Evolutionary conservation across 1,140 invertebrate species (phyloP).

Genomic region (Hypothenemus hampei): DNA sequence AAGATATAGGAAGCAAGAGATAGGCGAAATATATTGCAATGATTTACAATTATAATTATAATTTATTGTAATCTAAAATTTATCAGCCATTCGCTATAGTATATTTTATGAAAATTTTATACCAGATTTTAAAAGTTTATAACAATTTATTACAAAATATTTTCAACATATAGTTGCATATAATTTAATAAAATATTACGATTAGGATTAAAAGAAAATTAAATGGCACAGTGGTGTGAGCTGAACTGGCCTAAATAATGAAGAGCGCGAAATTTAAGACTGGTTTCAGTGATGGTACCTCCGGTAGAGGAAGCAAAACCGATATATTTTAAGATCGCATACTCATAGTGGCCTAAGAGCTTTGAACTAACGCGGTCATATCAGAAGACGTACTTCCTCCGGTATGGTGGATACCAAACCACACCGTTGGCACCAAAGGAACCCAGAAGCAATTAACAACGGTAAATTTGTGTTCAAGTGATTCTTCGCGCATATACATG

Average conservation of each 20-base stretch:
- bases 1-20: too few relatives aligned
- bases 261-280: conserved; percentile 23
- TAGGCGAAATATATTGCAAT: too few relatives aligned
- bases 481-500: conserved; percentile 33
- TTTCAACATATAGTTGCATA: too few relatives aligned
- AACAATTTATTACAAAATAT: too few relatives aligned
- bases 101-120: too few relatives aligned
- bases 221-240: too few relatives aligned
- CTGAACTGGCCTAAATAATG: conserved; percentile 11
- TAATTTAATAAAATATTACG: too few relatives aligned
- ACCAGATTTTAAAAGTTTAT: too few relatives aligned
- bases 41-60: too few relatives aligned
- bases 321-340: conserved; percentile 14
- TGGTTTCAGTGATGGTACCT: conserved; percentile 19
- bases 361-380: conserved; percentile 25
- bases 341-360: conserved; percentile 20
- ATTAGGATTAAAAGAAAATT: too few relatives aligned
- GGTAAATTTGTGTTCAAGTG: conserved; percentile 40
- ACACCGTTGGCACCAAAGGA: conserved; percentile 23
- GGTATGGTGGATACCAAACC: conserved; percentile 25
- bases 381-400: conserved; percentile 22
- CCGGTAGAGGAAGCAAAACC: conserved; percentile 14
- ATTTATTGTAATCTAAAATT: too few relatives aligned
- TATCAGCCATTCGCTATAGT: too few relatives aligned
- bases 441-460: conserved; percentile 33